Conservation (phyloP, 1,140 invertebrate species). For the Bilobella aurantiaca region DNA sequence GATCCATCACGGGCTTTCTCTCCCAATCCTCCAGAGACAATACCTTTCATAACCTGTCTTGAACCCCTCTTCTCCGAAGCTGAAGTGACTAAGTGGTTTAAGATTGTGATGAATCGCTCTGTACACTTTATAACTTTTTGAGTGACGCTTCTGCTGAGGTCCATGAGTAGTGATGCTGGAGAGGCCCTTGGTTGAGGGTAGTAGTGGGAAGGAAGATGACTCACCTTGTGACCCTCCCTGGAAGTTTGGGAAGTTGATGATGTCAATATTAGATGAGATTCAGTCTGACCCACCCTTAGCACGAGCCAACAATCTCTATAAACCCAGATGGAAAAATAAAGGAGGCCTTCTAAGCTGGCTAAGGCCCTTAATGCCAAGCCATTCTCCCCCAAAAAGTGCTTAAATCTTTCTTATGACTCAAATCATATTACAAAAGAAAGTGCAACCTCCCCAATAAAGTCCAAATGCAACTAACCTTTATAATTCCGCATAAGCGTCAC, state of each 20-base stretch:
- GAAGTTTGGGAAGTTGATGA: neutral
- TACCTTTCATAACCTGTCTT: too few species aligned
- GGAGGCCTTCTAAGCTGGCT: neutral
- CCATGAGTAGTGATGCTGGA: neutral
- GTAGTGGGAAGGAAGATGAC: neutral
- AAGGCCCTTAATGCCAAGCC: neutral
- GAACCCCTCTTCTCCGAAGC: too few species aligned
- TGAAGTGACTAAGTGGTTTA: too few species aligned
- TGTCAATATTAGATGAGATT: constrained; percentile 2
- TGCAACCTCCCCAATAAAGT: neutral
- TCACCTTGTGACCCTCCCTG: neutral
- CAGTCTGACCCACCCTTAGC: neutral
- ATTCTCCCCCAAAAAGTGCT: neutral
- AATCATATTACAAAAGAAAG: neutral
- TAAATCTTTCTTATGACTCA: neutral
- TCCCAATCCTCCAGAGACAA: too few species aligned
- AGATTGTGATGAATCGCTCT: too few species aligned
- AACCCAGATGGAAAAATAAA: neutral
- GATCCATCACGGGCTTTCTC: too few species aligned
- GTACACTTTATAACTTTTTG: too few species aligned
- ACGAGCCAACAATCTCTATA: neutral
- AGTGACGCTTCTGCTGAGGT: too few species aligned
- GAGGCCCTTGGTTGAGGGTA: neutral
- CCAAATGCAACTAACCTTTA: neutral
- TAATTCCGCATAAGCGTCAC: neutral